A percentile compares a stretch with the other conserved stretches of the same genome.
These are phyloP conservation scores for Diaperis boleti DNA, from an alignment of 2,888 invertebrate species.

Conservation along the genomic window DNA sequence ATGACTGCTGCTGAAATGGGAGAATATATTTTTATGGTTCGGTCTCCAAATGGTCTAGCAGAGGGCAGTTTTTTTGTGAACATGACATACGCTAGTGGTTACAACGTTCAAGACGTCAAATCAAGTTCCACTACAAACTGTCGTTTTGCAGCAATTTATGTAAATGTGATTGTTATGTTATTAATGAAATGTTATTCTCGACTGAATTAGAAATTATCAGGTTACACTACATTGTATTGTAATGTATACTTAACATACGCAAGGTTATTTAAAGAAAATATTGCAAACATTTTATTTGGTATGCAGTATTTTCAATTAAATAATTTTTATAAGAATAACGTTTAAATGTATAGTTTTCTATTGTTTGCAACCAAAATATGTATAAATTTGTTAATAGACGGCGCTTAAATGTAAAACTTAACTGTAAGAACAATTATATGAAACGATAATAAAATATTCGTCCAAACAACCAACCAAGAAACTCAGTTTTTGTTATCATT, in stretches of 20 bases:
- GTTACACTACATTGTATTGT: conserved; percentile 39
- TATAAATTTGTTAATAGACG: conserved; percentile 67
- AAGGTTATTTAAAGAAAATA: conserved; percentile 33
- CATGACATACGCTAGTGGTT: conserved; percentile 69
- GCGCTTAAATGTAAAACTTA: conserved; percentile 65
- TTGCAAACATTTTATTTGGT: conserved; percentile 11
- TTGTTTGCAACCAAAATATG: conserved; percentile 62
- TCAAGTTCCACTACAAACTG: conserved; percentile 47
- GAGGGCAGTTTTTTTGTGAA: conserved; percentile 75
- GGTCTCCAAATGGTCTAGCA: conserved; percentile 73
- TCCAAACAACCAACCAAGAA: conserved; percentile 55
- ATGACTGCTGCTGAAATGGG: conserved; percentile 72
- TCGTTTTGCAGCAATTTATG: conserved; percentile 58
- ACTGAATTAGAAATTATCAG: conserved; percentile 56
- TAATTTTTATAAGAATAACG: conserved; percentile 51
- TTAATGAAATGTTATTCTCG: conserved; percentile 60
- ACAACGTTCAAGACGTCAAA: conserved; percentile 57
- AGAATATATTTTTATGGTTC: conserved; percentile 74
- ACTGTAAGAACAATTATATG: conserved; percentile 60
- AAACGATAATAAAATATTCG: conserved; percentile 64
- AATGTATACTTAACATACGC: conserved; percentile 33
- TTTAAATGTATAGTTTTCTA: conserved; percentile 64
- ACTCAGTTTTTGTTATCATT: too few relatives aligned
- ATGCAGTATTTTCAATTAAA: conserved; percentile 38
- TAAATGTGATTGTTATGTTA: conserved; percentile 63